Conservation (phyloP, 1,140 invertebrate genomes). For the Lepidurus couesii region DNA sequence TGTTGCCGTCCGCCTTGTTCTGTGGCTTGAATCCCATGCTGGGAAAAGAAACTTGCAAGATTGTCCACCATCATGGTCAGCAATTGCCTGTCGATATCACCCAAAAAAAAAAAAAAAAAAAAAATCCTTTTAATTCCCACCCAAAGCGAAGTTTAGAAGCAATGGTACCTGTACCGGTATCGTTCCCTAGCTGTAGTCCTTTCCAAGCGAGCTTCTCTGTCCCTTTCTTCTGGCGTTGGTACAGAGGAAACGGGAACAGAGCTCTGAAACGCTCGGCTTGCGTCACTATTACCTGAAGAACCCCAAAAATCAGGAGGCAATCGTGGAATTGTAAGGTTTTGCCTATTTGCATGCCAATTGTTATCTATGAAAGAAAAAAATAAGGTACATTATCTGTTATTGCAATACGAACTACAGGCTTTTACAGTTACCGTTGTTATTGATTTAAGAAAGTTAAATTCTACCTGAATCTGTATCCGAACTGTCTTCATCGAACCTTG, state of each 20-base stretch:
- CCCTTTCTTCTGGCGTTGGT: conserved; percentile 18
- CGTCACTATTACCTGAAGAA: neutral
- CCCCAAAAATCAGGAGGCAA: neutral
- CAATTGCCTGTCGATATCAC: conserved; percentile 39
- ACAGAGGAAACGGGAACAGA: neutral
- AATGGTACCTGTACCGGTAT: conserved; percentile 35
- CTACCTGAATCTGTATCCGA: conserved; percentile 32
- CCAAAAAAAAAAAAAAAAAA: neutral
- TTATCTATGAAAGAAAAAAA: neutral
- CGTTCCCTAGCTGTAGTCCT: conserved; percentile 37
- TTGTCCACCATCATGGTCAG: conserved; percentile 45
- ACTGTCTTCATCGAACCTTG: conserved; percentile 30
- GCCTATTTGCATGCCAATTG: neutral
- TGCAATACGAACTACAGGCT: neutral
- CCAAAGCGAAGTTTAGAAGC: neutral
- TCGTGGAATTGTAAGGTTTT: neutral
- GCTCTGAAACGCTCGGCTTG: neutral
- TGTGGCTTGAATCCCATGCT: conserved; percentile 36
- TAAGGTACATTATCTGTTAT: too few relatives aligned
- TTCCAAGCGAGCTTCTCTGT: neutral
- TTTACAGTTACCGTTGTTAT: neutral
- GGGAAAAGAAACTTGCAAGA: conserved; percentile 45
- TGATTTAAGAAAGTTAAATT: neutral
- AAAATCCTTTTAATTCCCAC: neutral
- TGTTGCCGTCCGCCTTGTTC: neutral